Conservation (phyloP, 2,888 invertebrate species). For the Cryptocephalus moraei region DNA sequence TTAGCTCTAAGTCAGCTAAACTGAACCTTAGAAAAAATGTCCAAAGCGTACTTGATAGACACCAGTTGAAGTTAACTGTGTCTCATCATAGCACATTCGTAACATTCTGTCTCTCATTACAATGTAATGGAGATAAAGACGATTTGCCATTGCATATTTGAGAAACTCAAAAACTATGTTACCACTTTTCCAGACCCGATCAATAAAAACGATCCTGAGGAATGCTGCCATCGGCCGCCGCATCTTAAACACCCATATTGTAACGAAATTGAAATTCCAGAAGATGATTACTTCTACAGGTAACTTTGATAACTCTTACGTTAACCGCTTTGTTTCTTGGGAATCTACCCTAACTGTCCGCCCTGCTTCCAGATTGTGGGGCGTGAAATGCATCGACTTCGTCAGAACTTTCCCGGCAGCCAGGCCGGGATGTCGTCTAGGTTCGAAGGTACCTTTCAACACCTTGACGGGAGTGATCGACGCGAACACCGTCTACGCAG, state of each 20-base stretch:
- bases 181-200: conserved; percentile 53
- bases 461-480: conserved; percentile 78
- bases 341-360: too few species aligned
- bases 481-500: conserved; percentile 84
- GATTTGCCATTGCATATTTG: too few species aligned
- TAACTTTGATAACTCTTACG: background rate
- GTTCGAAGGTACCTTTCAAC: conserved; percentile 77
- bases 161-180: too few species aligned
- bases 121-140: too few species aligned
- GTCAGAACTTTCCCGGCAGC: conserved; percentile 82
- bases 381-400: conserved; percentile 81
- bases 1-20: too few species aligned
- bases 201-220: conserved; percentile 83
- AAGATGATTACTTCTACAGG: conserved; percentile 84
- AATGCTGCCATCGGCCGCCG: conserved; percentile 73
- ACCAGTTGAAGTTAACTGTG: too few species aligned
- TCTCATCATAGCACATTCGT: too few species aligned
- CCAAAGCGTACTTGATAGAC: too few species aligned
- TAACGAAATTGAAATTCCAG: conserved; percentile 78
- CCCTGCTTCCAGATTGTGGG: conserved; percentile 43
- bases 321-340: background rate
- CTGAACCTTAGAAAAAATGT: too few species aligned
- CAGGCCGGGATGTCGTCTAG: conserved; percentile 79
- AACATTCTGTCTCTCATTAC: too few species aligned
- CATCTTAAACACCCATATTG: conserved; percentile 85